Conservation (phyloP, 1,140 invertebrate species). For the Lanistes nyassanus region DNA sequence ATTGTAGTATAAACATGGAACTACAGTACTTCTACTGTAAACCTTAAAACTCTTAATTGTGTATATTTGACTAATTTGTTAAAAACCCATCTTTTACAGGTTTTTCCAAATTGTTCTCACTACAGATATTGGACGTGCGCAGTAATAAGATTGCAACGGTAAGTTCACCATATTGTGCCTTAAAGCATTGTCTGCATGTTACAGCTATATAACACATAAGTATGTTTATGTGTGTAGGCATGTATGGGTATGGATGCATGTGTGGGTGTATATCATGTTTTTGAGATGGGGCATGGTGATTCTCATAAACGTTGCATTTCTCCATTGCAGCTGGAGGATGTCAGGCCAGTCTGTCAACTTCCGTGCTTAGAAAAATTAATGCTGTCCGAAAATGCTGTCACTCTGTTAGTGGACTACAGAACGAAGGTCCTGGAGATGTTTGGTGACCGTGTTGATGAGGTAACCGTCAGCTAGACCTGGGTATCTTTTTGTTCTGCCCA, state of each 20-base stretch:
- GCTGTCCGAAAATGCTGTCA: conserved; percentile 89
- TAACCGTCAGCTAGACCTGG: conserved; percentile 25
- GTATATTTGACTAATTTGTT: no score
- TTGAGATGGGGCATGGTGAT: no score
- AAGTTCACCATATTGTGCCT: conserved; percentile 17
- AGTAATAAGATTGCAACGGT: conserved; percentile 80
- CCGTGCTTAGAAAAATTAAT: conserved; percentile 88
- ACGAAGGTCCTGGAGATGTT: conserved; percentile 80
- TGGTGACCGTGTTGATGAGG: conserved; percentile 63
- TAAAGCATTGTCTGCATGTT: no score
- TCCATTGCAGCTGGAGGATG: conserved; percentile 77
- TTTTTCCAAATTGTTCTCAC: conserved; percentile 76
- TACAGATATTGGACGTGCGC: conserved; percentile 86
- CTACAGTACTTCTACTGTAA: no score
- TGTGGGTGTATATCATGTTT: no score
- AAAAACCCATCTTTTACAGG: conserved; percentile 63
- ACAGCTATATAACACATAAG: no score
- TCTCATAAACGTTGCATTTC: no score
- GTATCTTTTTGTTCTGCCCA: background rate
- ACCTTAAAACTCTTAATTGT: no score
- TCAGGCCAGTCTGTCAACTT: conserved; percentile 80
- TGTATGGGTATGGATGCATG: no score
- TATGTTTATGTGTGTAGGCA: no score
- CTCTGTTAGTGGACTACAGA: conserved; percentile 87
- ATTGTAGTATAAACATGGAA: no score